These are phyloP conservation scores for Alexandromys fortis DNA, from an alignment of 2,113 vertebrate genomes.

Conservation along the genomic window DNA sequence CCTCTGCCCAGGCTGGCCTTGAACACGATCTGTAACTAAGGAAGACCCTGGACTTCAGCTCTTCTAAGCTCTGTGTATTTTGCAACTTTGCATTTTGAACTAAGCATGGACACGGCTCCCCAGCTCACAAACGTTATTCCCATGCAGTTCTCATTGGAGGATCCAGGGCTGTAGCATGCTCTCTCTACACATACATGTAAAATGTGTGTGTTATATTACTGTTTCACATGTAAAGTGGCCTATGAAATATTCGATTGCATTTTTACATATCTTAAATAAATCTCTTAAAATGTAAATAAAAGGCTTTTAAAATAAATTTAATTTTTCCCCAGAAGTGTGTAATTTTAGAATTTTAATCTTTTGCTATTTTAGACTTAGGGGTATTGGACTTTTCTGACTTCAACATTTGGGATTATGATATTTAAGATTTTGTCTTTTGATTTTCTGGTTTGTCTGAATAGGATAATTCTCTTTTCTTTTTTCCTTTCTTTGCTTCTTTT, in stretches of 20 bases:
- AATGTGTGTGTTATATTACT: not conserved
- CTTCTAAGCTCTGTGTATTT: not conserved
- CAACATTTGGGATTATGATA: not conserved
- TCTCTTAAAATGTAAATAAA: not conserved
- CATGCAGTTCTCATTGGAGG: not conserved
- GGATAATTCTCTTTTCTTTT: not conserved
- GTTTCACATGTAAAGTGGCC: not conserved
- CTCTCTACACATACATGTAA: not conserved
- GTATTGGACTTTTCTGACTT: not conserved
- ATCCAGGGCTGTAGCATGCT: not conserved
- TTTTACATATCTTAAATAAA: conserved; percentile 3
- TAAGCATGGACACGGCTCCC: not conserved
- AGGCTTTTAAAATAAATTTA: not conserved
- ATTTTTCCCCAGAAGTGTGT: not conserved
- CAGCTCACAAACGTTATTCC: not conserved
- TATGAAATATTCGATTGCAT: not conserved
- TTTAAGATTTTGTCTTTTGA: not conserved
- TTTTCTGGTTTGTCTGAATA: not conserved
- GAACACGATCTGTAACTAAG: not conserved
- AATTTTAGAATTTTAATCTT: not conserved
- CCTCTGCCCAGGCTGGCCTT: not conserved
- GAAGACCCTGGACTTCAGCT: not conserved
- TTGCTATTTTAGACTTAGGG: not conserved
- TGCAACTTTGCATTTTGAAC: not conserved
- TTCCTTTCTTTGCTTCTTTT: too few relatives aligned